A percentile compares a stretch with the other conserved stretches of the same genome.
Evolutionary conservation across 2,888 invertebrate genomes (phyloP).

Genomic region (Phragmatobia fuliginosa): DNA sequence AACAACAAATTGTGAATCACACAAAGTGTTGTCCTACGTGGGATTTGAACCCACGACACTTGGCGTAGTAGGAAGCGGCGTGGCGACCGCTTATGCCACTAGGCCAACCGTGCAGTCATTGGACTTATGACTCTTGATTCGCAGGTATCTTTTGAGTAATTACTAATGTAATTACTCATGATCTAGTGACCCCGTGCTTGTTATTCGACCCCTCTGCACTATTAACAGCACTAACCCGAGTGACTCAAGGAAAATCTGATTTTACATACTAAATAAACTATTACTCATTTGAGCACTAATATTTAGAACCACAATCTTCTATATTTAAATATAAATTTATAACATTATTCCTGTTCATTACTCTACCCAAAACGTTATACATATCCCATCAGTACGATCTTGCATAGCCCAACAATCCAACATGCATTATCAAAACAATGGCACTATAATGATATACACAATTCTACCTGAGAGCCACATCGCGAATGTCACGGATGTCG

Average conservation of each 20-base stretch:
- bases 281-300: neutral
- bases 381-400: conserved; percentile 13
- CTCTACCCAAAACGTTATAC: conserved; percentile 14
- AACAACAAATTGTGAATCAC: too few relatives aligned
- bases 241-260: neutral
- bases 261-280: neutral
- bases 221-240: neutral
- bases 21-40: too few relatives aligned
- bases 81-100: too few relatives aligned
- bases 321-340: neutral
- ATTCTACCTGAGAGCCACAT: conserved; percentile 35
- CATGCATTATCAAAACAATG: conserved; percentile 25
- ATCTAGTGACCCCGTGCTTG: too few relatives aligned
- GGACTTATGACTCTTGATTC: too few relatives aligned
- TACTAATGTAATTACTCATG: too few relatives aligned
- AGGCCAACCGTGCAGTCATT: too few relatives aligned
- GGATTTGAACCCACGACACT: too few relatives aligned
- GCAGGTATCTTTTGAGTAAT: too few relatives aligned
- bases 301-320: neutral
- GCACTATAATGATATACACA: conserved; percentile 27
- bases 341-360: conserved; percentile 1
- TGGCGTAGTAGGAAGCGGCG: too few relatives aligned
- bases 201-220: too few relatives aligned
- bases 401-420: conserved; percentile 13
- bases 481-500: conserved; percentile 54